Evolutionary conservation across 1,140 invertebrate species (phyloP).

Genomic region (Ips nitidus): DNA sequence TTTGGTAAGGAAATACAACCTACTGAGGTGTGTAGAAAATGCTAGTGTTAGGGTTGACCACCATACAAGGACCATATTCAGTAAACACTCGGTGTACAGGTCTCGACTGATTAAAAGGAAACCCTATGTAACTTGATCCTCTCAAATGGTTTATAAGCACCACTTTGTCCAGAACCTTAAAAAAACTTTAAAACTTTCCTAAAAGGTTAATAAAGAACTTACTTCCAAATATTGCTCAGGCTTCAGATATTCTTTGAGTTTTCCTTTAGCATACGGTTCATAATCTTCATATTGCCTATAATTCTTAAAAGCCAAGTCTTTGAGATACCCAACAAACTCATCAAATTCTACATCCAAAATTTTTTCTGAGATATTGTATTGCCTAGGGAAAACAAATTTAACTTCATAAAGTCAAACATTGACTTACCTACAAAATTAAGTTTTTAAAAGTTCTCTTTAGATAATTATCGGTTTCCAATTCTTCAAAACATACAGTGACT

Average conservation of each 20-base stretch:
- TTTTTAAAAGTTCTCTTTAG: slow-evolving; percentile 11
- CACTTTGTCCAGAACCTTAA: slow-evolving; percentile 15
- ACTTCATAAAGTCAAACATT: not conserved
- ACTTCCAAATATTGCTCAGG: slow-evolving; percentile 25
- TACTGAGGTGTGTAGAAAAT: slow-evolving; percentile 31
- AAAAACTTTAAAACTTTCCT: not conserved
- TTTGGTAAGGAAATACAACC: not conserved
- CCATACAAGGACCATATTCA: slow-evolving; percentile 30
- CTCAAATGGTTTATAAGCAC: not conserved
- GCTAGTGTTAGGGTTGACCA: slow-evolving; percentile 23
- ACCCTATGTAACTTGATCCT: not conserved
- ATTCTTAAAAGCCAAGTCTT: slow-evolving; percentile 31
- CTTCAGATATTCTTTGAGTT: slow-evolving; percentile 23
- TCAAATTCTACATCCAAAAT: not conserved
- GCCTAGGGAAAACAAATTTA: not conserved
- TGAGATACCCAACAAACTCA: slow-evolving; percentile 25
- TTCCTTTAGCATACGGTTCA: slow-evolving; percentile 31
- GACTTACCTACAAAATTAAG: slow-evolving; percentile 2
- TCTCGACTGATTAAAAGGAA: not conserved
- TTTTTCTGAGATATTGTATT: slow-evolving; percentile 1
- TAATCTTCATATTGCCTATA: slow-evolving; percentile 29
- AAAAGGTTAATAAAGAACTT: not conserved
- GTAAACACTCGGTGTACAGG: slow-evolving; percentile 19
- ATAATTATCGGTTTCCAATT: slow-evolving; percentile 2
- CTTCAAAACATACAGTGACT: slow-evolving; percentile 32